A percentile compares a stretch with the other conserved stretches of the same genome.
These are phyloP conservation scores for Lissonota sp. DNA, from an alignment of 2,888 invertebrate species.

Conservation along the genomic window DNA sequence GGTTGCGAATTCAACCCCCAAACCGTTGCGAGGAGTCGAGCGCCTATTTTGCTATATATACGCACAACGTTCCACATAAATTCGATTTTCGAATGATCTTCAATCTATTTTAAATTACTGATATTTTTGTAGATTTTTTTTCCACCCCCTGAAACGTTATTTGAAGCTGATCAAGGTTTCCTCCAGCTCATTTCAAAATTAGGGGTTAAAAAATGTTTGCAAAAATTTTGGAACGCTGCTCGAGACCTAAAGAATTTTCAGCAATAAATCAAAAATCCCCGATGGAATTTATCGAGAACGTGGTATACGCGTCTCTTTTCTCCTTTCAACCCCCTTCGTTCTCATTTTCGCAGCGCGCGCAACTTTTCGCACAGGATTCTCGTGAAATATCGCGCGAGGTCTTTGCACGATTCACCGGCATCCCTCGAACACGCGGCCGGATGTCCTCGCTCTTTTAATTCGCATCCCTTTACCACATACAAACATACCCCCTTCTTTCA, in stretches of 20 bases:
- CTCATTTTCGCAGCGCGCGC: slow-evolving; percentile 22
- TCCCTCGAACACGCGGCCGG: slow-evolving; percentile 51
- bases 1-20: slow-evolving; percentile 24
- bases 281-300: too few relatives aligned
- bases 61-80: too few relatives aligned
- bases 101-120: too few relatives aligned
- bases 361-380: background rate
- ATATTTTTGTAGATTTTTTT: too few relatives aligned
- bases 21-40: slow-evolving; percentile 68
- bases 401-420: slow-evolving; percentile 56
- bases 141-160: too few relatives aligned
- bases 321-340: slow-evolving; percentile 59
- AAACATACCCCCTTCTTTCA: background rate
- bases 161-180: slow-evolving; percentile 7
- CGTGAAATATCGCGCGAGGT: slow-evolving; percentile 35
- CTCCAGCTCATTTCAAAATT: slow-evolving; percentile 39
- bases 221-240: too few relatives aligned
- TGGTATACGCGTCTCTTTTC: slow-evolving; percentile 34
- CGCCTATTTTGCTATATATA: slow-evolving; percentile 36
- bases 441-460: slow-evolving; percentile 58
- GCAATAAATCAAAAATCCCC: too few relatives aligned
- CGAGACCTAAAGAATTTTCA: too few relatives aligned
- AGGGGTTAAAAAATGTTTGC: too few relatives aligned
- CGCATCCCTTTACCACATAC: slow-evolving; percentile 19
- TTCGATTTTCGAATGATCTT: too few relatives aligned